Evolutionary conservation across 2,113 vertebrate genomes (phyloP).

Genomic region (Piliocolobus tephrosceles): DNA sequence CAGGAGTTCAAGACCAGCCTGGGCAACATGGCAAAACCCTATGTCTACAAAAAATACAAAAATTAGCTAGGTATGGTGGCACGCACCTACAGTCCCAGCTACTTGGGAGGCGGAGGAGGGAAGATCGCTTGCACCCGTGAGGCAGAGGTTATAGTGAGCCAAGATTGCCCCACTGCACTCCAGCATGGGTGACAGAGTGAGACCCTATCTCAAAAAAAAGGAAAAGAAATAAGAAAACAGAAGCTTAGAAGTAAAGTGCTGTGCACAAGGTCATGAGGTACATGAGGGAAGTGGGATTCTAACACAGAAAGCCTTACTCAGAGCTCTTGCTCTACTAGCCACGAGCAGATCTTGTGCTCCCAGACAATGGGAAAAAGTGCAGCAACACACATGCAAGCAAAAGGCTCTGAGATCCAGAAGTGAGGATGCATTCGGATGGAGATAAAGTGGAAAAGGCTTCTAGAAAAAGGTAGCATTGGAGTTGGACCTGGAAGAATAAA

Average conservation of each 20-base stretch:
- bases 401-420: not conserved
- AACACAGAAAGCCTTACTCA: not conserved
- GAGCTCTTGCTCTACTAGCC: not conserved
- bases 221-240: not conserved
- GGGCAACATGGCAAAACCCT: too few relatives aligned
- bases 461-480: not conserved
- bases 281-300: not conserved
- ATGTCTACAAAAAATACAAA: too few relatives aligned
- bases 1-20: too few relatives aligned
- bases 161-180: too few relatives aligned
- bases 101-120: too few relatives aligned
- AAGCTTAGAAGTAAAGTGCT: not conserved
- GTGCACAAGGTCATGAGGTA: accelerated
- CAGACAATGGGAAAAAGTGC: not conserved
- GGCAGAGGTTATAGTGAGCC: too few relatives aligned
- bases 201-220: too few relatives aligned
- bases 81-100: too few relatives aligned
- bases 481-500: not conserved
- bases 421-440: not conserved
- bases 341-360: not conserved
- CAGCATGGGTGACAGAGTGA: too few relatives aligned
- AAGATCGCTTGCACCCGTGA: too few relatives aligned
- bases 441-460: not conserved
- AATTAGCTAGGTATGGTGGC: too few relatives aligned
- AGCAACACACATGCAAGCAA: not conserved